These are phyloP conservation scores for Drosophila aldrichi DNA, from an alignment of 2,888 invertebrate genomes.

Conservation along the genomic window DNA sequence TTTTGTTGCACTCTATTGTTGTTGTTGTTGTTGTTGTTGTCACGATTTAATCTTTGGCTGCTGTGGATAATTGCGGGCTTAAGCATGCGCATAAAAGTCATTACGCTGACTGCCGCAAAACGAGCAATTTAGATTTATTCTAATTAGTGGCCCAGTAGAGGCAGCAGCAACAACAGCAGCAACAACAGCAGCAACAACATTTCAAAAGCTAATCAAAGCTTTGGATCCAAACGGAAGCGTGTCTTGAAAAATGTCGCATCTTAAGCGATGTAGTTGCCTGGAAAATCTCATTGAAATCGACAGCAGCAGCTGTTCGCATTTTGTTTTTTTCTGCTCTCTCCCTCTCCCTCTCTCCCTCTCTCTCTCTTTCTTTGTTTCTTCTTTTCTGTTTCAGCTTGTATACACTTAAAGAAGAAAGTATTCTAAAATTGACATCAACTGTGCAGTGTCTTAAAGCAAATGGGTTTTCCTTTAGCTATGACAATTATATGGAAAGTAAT, in stretches of 20 bases:
- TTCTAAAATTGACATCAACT: neutral
- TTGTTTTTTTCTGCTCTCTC: conserved; percentile 8
- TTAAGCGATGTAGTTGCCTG: conserved; percentile 71
- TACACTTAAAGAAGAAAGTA: neutral
- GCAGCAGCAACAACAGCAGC: conserved; percentile 15
- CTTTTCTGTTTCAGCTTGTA: neutral
- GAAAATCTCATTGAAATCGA: conserved; percentile 64
- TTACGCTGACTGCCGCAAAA: conserved; percentile 76
- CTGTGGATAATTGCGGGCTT: conserved; percentile 77
- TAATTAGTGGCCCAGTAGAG: conserved; percentile 61
- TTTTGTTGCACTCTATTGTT: conserved; percentile 43
- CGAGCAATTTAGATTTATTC: conserved; percentile 79
- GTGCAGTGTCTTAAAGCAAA: neutral
- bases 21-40: conserved; percentile 42
- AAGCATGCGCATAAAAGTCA: conserved; percentile 78
- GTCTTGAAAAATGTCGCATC: conserved; percentile 73
- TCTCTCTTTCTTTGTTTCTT: neutral
- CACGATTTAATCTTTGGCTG: conserved; percentile 76
- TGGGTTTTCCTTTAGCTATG: neutral
- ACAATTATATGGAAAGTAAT: neutral
- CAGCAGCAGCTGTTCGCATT: conserved; percentile 57
- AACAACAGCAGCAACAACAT: conserved; percentile 23
- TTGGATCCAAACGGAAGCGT: conserved; percentile 31
- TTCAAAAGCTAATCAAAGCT: conserved; percentile 74
- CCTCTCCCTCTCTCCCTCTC: no score